phyloP scores from a whole-genome alignment of 2,797 vertebrate genomes.

The Halcyon leucocephala region DNA sequence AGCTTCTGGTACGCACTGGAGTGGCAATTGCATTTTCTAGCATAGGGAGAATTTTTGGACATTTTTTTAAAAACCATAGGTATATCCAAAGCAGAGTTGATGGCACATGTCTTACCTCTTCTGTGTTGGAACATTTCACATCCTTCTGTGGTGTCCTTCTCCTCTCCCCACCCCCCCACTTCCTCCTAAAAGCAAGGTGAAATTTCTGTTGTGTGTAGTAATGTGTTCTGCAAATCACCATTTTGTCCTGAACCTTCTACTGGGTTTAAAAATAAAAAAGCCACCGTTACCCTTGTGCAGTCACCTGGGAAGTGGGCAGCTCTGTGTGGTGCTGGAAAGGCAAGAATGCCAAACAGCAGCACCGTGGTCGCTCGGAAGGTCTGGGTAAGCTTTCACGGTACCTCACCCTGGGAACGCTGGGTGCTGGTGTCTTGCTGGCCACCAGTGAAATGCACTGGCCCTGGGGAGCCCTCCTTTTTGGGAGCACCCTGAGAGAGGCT shows the following conservation, averaged over 20 bases:
- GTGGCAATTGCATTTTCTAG: neutral
- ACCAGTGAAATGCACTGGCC: neutral
- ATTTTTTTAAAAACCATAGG: neutral
- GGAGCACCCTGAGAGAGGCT: neutral
- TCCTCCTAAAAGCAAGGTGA: neutral
- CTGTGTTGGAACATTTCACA: neutral
- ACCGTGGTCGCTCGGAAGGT: neutral
- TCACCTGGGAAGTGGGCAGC: neutral
- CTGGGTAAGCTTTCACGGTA: neutral
- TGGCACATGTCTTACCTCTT: neutral
- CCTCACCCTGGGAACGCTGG: neutral
- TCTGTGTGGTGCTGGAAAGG: neutral
- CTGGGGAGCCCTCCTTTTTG: neutral
- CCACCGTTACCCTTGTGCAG: neutral
- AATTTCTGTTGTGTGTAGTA: neutral
- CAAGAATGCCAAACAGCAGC: slow-evolving; percentile 5
- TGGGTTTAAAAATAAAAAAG: neutral
- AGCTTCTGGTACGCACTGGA: neutral
- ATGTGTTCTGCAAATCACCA: neutral
- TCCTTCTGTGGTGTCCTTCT: neutral
- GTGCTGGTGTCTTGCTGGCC: neutral
- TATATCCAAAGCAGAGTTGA: neutral
- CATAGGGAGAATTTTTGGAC: neutral
- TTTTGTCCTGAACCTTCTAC: neutral
- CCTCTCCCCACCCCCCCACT: neutral